A percentile compares a stretch with the other conserved stretches of the same genome.
Evolutionary conservation across 2,113 vertebrate species (phyloP).

Genomic region (Myotis lucifugus): DNA sequence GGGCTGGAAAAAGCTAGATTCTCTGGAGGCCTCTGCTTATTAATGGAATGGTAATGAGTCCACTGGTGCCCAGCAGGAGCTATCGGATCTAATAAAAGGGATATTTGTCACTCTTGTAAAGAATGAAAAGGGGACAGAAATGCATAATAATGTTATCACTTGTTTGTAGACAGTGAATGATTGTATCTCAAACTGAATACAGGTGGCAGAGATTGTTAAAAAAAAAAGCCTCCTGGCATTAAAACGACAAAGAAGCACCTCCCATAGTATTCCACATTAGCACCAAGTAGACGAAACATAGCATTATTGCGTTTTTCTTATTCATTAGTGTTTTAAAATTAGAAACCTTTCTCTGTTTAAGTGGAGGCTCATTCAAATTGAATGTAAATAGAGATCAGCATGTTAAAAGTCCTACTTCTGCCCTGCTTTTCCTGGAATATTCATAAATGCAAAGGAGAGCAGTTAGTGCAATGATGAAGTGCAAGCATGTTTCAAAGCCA

Average conservation of each 20-base stretch:
- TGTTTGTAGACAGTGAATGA: constrained; percentile 75
- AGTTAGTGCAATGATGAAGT: background rate
- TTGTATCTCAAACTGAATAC: constrained; percentile 62
- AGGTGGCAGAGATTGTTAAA: constrained; percentile 46
- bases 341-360: constrained; percentile 66
- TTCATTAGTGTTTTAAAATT: constrained; percentile 72
- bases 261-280: constrained; percentile 18
- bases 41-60: constrained; percentile 75
- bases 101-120: constrained; percentile 74
- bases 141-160: constrained; percentile 71
- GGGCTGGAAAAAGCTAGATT: constrained; percentile 46
- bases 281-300: constrained; percentile 61
- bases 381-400: constrained; percentile 70
- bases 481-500: constrained; percentile 38
- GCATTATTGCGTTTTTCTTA: constrained; percentile 67
- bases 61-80: constrained; percentile 44
- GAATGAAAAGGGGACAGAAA: constrained; percentile 63
- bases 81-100: constrained; percentile 59
- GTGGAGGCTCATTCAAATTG: constrained; percentile 68
- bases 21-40: constrained; percentile 67
- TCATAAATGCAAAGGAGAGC: constrained; percentile 54
- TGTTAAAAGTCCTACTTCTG: constrained; percentile 49
- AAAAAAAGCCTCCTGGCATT: background rate
- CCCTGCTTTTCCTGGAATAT: constrained; percentile 64
- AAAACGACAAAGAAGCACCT: constrained; percentile 63